Evolutionary conservation across 2,113 vertebrate genomes (phyloP).

Genomic region (Caloenas nicobarica): DNA sequence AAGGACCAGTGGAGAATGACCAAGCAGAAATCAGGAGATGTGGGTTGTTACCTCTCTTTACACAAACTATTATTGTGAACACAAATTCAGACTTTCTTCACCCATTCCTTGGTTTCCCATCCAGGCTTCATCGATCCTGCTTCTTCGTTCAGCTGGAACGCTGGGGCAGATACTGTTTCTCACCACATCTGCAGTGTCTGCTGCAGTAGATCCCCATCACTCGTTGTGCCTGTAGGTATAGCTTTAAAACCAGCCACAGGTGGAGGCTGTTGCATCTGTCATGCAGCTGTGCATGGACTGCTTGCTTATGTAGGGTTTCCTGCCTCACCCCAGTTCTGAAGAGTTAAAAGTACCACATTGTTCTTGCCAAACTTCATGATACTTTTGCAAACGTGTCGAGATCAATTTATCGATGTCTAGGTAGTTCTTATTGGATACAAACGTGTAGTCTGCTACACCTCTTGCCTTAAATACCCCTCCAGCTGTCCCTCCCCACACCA

Average conservation of each 20-base stretch:
- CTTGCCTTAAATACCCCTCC: slow-evolving; percentile 36
- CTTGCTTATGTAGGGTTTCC: neutral
- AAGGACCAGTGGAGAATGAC: neutral
- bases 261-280: fast-evolving
- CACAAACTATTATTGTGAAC: fast-evolving
- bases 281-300: fast-evolving
- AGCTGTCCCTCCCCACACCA: neutral
- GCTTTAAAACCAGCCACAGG: neutral
- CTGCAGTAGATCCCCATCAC: neutral
- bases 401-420: neutral
- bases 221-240: neutral
- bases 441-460: neutral
- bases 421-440: neutral
- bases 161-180: neutral
- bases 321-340: neutral
- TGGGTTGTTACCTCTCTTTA: neutral
- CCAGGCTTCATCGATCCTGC: neutral
- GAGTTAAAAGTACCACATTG: neutral
- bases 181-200: neutral
- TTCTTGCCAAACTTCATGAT: neutral
- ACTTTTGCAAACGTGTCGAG: neutral
- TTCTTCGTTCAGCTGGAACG: neutral
- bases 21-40: neutral
- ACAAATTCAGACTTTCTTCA: neutral
- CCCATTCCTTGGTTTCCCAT: neutral